Percentiles rank a stretch among this genome's conserved stretches.
These are phyloP conservation scores for Drosophila longiperda DNA, from an alignment of 2,888 invertebrate species.

Conservation along the genomic window DNA sequence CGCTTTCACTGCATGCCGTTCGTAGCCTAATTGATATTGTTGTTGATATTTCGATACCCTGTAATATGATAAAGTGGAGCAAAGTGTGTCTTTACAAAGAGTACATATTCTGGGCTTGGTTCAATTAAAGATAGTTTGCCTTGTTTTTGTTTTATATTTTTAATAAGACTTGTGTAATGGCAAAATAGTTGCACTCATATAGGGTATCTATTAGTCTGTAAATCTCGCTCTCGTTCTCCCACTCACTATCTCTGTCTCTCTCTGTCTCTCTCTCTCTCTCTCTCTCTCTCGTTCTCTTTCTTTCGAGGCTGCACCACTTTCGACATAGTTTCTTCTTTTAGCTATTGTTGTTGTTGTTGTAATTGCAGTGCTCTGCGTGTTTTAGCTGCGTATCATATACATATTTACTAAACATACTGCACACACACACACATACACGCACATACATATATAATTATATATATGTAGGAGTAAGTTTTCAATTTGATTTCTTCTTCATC, in stretches of 20 bases:
- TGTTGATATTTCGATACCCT: slow-evolving; percentile 14
- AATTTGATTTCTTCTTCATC: slow-evolving; percentile 17
- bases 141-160: background rate
- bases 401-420: slow-evolving; percentile 9
- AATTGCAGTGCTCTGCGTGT: slow-evolving; percentile 32
- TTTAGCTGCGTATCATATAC: slow-evolving; percentile 29
- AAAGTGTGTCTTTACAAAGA: background rate
- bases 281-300: background rate
- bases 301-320: background rate
- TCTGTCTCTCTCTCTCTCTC: background rate
- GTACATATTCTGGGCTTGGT: background rate
- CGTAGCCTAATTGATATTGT: slow-evolving; percentile 13
- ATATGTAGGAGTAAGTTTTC: slow-evolving; percentile 21
- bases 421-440: background rate
- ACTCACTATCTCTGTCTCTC: background rate
- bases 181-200: background rate
- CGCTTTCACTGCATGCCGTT: slow-evolving; percentile 47
- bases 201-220: background rate
- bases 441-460: background rate
- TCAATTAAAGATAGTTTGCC: background rate
- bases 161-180: slow-evolving; percentile 1
- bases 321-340: background rate
- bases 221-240: background rate
- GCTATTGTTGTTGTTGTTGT: slow-evolving; percentile 15
- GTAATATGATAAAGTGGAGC: background rate